Conservation (phyloP, 2,797 vertebrate genomes). For the Threskiornis aethiopicus region DNA sequence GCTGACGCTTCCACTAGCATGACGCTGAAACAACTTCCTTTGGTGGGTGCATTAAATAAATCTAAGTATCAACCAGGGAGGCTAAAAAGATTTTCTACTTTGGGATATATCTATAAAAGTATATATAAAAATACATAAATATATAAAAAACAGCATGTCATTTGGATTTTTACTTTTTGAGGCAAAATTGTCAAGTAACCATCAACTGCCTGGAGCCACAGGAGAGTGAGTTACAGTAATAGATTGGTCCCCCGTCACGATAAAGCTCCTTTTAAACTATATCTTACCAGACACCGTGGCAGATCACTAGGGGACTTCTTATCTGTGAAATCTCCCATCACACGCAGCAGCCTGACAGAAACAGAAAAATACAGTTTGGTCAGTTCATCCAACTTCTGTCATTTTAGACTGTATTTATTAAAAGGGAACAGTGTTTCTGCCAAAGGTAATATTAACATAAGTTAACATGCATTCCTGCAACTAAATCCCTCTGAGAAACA, state of each 20-base stretch:
- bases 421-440: slow-evolving; percentile 16
- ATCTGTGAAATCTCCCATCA: slow-evolving; percentile 4
- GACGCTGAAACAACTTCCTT: neutral
- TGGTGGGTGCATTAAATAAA: neutral
- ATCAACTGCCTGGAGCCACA: neutral
- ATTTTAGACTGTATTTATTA: slow-evolving; percentile 22
- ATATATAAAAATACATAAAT: too few relatives aligned
- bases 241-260: neutral
- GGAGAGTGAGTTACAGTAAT: neutral
- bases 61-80: neutral
- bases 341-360: neutral
- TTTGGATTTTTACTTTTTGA: neutral
- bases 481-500: slow-evolving; percentile 39
- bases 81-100: neutral
- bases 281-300: neutral
- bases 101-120: neutral
- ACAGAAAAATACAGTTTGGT: neutral
- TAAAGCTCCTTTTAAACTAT: neutral
- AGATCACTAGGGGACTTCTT: neutral
- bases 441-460: slow-evolving; percentile 49
- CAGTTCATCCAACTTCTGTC: neutral
- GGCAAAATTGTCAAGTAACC: neutral
- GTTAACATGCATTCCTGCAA: slow-evolving; percentile 1
- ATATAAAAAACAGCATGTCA: neutral
- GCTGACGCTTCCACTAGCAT: rapidly evolving